Evolutionary conservation across 2,797 vertebrate species (phyloP).

Genomic region (Oreochromis mossambicus): DNA sequence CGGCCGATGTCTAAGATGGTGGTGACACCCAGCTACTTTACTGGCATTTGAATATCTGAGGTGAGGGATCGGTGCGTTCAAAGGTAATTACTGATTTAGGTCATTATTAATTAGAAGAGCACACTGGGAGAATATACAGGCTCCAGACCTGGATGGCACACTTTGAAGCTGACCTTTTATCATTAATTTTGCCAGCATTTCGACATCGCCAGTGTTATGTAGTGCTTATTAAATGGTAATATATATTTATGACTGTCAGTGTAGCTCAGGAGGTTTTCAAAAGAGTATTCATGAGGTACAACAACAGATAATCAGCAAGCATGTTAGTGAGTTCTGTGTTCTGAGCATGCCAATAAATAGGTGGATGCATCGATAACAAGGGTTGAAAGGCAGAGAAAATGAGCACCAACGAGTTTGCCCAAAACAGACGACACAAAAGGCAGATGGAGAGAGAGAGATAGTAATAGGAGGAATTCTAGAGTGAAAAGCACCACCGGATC

Average conservation of each 20-base stretch:
- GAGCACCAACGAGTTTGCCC: constrained; percentile 2
- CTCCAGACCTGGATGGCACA: neutral
- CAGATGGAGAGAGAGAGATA: constrained; percentile 17
- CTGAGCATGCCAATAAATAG: neutral
- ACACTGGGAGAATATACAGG: constrained; percentile 1
- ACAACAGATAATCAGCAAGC: neutral
- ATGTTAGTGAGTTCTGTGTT: neutral
- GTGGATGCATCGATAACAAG: constrained; percentile 35
- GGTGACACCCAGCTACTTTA: neutral
- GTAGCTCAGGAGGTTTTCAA: neutral
- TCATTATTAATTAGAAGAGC: constrained; percentile 10
- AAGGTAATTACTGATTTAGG: constrained; percentile 13
- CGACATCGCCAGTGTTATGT: constrained; percentile 1
- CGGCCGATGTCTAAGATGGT: neutral
- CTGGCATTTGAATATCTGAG: neutral
- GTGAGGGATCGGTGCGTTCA: neutral
- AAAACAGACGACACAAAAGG: constrained; percentile 12
- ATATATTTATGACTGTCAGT: constrained; percentile 19
- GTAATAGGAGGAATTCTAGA: constrained; percentile 46
- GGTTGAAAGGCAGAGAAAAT: constrained; percentile 16
- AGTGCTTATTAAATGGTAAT: constrained; percentile 16
- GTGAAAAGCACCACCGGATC: constrained; percentile 54
- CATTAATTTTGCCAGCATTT: constrained; percentile 4
- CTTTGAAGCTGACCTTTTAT: constrained; percentile 26
- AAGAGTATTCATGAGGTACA: neutral